Base-by-base conservation (phyloP, 1,140 invertebrate species). In the Euschistus heros region DNA sequence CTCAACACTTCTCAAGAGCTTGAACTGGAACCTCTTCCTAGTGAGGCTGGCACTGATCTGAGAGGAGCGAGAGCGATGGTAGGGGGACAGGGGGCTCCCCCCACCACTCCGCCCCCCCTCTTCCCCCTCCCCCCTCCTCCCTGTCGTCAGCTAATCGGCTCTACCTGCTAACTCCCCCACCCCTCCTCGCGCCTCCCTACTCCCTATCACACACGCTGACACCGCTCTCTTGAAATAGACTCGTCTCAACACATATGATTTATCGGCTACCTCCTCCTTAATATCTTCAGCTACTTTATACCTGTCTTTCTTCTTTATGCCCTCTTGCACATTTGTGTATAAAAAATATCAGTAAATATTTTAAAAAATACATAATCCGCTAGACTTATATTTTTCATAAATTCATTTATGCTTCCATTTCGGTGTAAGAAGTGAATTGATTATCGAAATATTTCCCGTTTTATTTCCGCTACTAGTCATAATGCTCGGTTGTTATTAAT, bases 81-180 rank as follows among this genome's bases (percentile, higher is more conserved):
- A 24, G 20, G 52, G 63, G 63, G 37, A 57, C 33, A 46, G 63
- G 44, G 22, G 30, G 42, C 52, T 46, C 57, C 55, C 59, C 63
- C 64, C 55, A 50, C 47, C 24, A 20, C 24, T 46, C 20, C 24
- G 8, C 17, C 46, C 37, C 65, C 13, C 62, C 47, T 18, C 62
- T 18, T 20, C 30, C 10, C 47, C 50, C 17, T 46, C 59, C 37
- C 54, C 37, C 63, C 15, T 33, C 33, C 15, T 1, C 17, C 42
- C 47, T 57, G 47, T 65, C 46, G 54, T 17, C 54, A 57, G 54
- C 20, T 57, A 57, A 57, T 57, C 54, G 20, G 20, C 54, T 15
- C 54, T 50, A 57, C 54, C 54, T 57, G 54, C 54, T 26, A 37
- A 37, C 33, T 13, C 52, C 26, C 55, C 60, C 63, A 17, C 47